Conservation (phyloP, 2,797 vertebrate genomes). For the Scleropages formosus region DNA sequence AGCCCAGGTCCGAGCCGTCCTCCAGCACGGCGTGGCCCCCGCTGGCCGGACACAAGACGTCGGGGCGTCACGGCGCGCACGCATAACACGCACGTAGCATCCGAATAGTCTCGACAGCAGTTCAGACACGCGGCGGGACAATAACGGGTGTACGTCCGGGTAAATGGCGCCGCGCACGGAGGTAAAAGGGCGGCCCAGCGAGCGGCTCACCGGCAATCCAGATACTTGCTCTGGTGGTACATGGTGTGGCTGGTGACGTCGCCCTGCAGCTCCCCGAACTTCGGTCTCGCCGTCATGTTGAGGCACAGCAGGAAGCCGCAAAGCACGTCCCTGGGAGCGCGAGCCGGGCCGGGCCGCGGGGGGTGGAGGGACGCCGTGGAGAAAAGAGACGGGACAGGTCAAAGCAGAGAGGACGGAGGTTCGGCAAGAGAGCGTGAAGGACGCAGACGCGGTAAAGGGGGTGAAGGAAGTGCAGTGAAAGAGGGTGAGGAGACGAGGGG, state of each 20-base stretch:
- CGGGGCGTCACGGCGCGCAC: background rate
- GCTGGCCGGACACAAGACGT: conserved; percentile 54
- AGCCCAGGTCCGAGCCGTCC: conserved; percentile 88
- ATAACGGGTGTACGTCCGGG: too few relatives aligned
- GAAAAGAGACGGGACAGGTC: background rate
- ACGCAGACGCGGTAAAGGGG: background rate
- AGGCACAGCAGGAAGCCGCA: conserved; percentile 91
- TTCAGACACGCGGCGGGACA: too few relatives aligned
- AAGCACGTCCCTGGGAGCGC: conserved; percentile 80
- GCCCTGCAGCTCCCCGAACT: conserved; percentile 82
- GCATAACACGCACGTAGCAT: too few relatives aligned
- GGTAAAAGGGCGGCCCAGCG: too few relatives aligned
- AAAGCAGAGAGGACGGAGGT: background rate
- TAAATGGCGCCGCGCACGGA: too few relatives aligned
- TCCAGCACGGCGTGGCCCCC: conserved; percentile 90
- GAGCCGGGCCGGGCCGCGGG: background rate
- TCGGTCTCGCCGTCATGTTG: conserved; percentile 81
- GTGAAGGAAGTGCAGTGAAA: background rate
- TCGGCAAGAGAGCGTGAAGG: background rate
- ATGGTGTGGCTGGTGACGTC: conserved; percentile 87
- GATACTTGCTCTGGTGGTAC: conserved; percentile 90
- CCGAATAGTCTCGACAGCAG: too few relatives aligned
- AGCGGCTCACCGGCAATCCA: conserved; percentile 94
- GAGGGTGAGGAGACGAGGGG: background rate
- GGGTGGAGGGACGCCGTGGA: background rate